A percentile compares a stretch with the other conserved stretches of the same genome.
Evolutionary conservation across 2,888 invertebrate genomes (phyloP).

Genomic region (Trissoscelio sp.): DNA sequence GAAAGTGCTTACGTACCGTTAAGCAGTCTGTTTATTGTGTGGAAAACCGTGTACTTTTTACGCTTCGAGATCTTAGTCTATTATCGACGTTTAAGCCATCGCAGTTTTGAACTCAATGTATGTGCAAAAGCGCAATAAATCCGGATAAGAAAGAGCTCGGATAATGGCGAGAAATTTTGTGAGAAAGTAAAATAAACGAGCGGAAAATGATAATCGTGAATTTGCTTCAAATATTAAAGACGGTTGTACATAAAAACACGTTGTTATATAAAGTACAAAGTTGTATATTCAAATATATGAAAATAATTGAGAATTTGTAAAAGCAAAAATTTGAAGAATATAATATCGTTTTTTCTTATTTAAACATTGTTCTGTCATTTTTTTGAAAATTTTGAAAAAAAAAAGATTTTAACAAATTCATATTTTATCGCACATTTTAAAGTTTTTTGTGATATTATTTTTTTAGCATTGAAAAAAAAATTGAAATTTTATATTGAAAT

Average conservation of each 20-base stretch:
- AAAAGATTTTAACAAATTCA: too few species aligned
- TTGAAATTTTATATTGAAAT: neutral
- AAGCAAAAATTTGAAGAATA: too few species aligned
- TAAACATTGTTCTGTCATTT: too few species aligned
- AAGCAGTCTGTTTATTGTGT: conserved; percentile 62
- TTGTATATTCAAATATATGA: too few species aligned
- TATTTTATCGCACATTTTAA: too few species aligned
- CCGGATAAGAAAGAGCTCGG: neutral
- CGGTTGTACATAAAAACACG: neutral
- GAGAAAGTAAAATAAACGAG: conserved; percentile 39
- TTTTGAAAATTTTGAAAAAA: too few species aligned
- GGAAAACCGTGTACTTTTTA: conserved; percentile 52
- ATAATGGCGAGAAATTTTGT: conserved; percentile 11
- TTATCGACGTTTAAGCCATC: conserved; percentile 26
- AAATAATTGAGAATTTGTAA: too few species aligned
- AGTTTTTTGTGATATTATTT: neutral
- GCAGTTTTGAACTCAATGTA: conserved; percentile 9
- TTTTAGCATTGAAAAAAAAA: neutral
- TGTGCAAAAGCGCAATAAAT: conserved; percentile 27
- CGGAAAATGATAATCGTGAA: neutral
- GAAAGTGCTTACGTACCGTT: conserved; percentile 78
- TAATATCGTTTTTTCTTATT: too few species aligned
- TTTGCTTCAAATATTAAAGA: neutral
- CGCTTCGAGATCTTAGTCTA: conserved; percentile 48
- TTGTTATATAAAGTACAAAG: too few species aligned